Percentiles rank a stretch among this genome's conserved stretches.
Evolutionary conservation across 2,797 vertebrate genomes (phyloP).

Genomic region (Potorous gilbertii): DNA sequence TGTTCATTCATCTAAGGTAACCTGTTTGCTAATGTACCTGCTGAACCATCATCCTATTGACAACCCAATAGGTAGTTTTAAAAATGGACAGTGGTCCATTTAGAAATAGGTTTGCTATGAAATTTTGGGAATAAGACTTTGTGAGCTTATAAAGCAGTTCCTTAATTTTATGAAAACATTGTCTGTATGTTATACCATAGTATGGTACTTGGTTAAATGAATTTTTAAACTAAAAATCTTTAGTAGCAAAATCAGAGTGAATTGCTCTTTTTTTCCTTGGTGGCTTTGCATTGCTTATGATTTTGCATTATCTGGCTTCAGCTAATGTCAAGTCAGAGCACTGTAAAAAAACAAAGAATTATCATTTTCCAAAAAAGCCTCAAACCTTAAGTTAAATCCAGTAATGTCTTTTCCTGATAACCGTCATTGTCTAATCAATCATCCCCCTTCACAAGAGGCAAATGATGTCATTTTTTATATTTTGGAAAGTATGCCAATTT

Average conservation of each 20-base stretch:
- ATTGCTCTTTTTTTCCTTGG: neutral
- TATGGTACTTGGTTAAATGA: neutral
- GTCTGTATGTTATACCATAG: neutral
- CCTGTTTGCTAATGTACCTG: neutral
- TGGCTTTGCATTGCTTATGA: constrained; percentile 21
- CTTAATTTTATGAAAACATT: neutral
- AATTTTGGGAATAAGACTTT: neutral
- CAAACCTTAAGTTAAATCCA: neutral
- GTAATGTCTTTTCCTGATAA: constrained; percentile 12
- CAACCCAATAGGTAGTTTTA: neutral
- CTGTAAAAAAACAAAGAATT: constrained; percentile 28
- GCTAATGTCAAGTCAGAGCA: neutral
- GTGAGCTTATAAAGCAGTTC: neutral
- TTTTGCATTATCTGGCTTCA: neutral
- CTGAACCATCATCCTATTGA: neutral
- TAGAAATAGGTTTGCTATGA: neutral
- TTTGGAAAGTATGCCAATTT: neutral
- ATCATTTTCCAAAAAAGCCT: constrained; percentile 17
- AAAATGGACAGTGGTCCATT: constrained; percentile 2
- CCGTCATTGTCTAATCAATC: neutral
- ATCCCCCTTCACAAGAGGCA: constrained; percentile 10
- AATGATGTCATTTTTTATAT: neutral
- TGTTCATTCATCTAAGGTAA: neutral
- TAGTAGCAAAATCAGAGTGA: neutral
- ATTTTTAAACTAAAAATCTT: neutral